Evolutionary conservation across 2,888 invertebrate species (phyloP), one percentile per base, ranked within the genome.

Genomic region (Parascotia fuliginaria): DNA sequence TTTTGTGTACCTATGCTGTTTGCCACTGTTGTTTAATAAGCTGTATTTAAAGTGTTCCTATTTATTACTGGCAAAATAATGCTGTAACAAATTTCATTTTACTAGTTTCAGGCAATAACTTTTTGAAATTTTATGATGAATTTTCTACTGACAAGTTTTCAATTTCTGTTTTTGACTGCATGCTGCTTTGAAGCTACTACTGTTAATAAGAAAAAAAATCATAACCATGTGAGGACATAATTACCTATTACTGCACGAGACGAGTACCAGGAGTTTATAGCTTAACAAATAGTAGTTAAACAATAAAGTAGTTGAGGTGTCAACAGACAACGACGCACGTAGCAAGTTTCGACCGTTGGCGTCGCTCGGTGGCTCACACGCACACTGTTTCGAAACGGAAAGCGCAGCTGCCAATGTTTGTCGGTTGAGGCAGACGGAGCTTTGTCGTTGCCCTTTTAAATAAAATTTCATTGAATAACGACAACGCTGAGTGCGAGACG

Each of bases 381-480:
- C 66, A 67, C 63, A 59, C 59, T 55, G 61, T 69, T 52, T 64
- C 64, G 57, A 63, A 79, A 77, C 80, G 80, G 75, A 76, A 73
- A 76, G 65, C 73, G 72, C 81, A 81, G 79, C 81, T 81, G 81
- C 72, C 75, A 64, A 48, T 57, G 62, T 66, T 67, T 63, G 67
- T 61, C 66, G 52, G 68, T 68, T 65, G 55, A 45, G 52, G 55
- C 51, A 60, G 55, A 63, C 32, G 59, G 51, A 59, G 58, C 65
- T 58, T 72, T 68, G 66, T 60, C 63, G 66, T 69, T 77, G 77
- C 79, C 78, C 79, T 79, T 80, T 74, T 78, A 71, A 79, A 78
- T 73, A 72, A 71, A 75, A 75, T 67, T 74, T 74, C 60, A 79
- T 80, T 80, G 73, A 70, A 77, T 70, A 72, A 73, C 62, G 55